These are phyloP conservation scores for Ditylenchus dipsaci DNA, from an alignment of 1,140 invertebrate genomes.

Conservation along the genomic window DNA sequence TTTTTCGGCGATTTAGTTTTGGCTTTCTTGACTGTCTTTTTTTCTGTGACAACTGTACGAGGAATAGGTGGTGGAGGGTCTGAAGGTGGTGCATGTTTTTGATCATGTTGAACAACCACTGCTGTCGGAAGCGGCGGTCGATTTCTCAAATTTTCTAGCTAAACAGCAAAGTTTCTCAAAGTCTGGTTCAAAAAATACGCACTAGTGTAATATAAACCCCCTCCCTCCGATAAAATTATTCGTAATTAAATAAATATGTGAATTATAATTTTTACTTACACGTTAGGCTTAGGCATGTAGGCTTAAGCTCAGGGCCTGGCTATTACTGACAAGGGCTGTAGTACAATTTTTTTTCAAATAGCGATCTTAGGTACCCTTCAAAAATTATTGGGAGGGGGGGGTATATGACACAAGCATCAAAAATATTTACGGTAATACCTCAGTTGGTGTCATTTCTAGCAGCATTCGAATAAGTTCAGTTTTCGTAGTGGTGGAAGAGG, in stretches of 20 bases:
- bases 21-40: not conserved
- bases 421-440: slow-evolving; percentile 20
- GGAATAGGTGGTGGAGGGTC: not conserved
- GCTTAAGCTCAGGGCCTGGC: too few species aligned
- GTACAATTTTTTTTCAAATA: too few species aligned
- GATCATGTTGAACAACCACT: not conserved
- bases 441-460: slow-evolving; percentile 33
- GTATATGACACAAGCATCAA: too few species aligned
- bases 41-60: not conserved
- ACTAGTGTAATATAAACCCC: too few species aligned
- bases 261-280: too few species aligned
- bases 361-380: too few species aligned
- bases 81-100: not conserved
- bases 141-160: not conserved
- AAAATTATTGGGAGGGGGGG: too few species aligned
- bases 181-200: too few species aligned
- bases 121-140: not conserved
- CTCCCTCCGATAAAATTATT: too few species aligned
- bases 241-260: too few species aligned
- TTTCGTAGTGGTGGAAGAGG: slow-evolving; percentile 16
- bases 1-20: not conserved
- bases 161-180: not conserved
- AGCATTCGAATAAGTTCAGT: slow-evolving; percentile 41
- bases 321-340: too few species aligned
- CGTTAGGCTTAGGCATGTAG: too few species aligned